Evolutionary conservation across 2,888 invertebrate species (phyloP).

Genomic region (Crematogaster levior): DNA sequence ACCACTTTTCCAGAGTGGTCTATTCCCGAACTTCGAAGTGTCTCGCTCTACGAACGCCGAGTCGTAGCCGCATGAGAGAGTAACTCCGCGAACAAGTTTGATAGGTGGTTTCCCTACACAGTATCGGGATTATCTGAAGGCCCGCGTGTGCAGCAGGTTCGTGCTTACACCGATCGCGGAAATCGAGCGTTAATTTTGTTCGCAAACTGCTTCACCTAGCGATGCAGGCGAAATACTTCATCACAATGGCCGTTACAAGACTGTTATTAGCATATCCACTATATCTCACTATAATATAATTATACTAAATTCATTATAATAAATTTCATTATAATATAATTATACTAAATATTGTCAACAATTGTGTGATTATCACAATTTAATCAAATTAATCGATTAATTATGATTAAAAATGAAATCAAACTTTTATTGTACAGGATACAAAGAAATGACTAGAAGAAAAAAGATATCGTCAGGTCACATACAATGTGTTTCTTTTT

Average conservation of each 20-base stretch:
- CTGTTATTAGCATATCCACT: constrained; percentile 20
- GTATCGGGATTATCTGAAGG: constrained; percentile 61
- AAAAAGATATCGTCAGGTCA: neutral
- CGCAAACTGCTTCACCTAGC: constrained; percentile 38
- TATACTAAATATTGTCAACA: neutral
- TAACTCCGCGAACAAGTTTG: constrained; percentile 61
- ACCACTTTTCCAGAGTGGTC: constrained; percentile 40
- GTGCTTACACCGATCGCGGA: constrained; percentile 50
- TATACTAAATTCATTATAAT: too few relatives aligned
- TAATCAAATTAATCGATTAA: neutral
- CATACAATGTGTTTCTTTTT: neutral
- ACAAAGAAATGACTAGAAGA: neutral
- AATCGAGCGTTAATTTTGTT: constrained; percentile 53
- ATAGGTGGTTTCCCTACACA: constrained; percentile 43
- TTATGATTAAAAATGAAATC: neutral
- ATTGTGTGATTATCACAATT: neutral
- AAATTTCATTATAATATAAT: too few relatives aligned
- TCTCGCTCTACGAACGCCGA: constrained; percentile 49
- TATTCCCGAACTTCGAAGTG: constrained; percentile 58
- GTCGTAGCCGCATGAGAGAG: constrained; percentile 34
- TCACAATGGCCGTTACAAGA: constrained; percentile 7
- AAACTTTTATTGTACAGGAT: neutral
- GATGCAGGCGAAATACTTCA: constrained; percentile 22
- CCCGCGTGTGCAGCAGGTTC: constrained; percentile 35
- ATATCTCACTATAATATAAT: too few relatives aligned